Evolutionary conservation across 2,888 invertebrate genomes (phyloP), one percentile per base, ranked within the genome.

Genomic region (Calliphora vomitoria): DNA sequence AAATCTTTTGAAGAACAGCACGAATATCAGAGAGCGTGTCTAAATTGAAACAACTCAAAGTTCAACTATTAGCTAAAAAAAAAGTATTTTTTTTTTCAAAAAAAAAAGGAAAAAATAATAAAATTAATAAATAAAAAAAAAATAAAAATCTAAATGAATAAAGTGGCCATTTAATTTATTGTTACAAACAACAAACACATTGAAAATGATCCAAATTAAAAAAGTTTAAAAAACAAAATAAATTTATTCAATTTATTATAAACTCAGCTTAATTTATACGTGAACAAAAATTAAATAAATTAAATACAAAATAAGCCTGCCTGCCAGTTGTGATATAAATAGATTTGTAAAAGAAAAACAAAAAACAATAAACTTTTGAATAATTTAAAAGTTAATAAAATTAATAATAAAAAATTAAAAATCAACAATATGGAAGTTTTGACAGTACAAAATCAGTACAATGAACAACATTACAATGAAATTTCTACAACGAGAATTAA

Each of bases 21-120:
- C 47, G 87, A 87, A 87, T 87, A 87, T 84, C 87, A 82, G 84
- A 87, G 81, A 87, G 84, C 78, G 84, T 84, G 78, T 84, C 81
- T 72, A 68, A 74, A 79, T 68, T 86, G 25, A 72, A 84, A 68
- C 76, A 68, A 87, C 68, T 82, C 84, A 87, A 84, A 87, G 68
- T 82, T 68, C 60, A 78, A 79, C 71, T 81, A 76, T 71, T 25
- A 64, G 53, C 58, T 38, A 53, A 50, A 68, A 74, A 58, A 55
- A 20, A 80, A 25, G 64, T 25, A 38, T 25, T 31, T 75, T 71
- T 35, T 31, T 47, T 55, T 18, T 6, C 15, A 18, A 44, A 72
- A 41, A 53, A 62, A 35, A 66, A 60, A 25, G 1, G 20, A 55
- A 31, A 75, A 62, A 66, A 64, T 60, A 76, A 69, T 18, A 58